Evolutionary conservation across 2,113 vertebrate species (phyloP), one percentile per base, ranked within the genome.

Genomic region (Emydura subglobosa): DNA sequence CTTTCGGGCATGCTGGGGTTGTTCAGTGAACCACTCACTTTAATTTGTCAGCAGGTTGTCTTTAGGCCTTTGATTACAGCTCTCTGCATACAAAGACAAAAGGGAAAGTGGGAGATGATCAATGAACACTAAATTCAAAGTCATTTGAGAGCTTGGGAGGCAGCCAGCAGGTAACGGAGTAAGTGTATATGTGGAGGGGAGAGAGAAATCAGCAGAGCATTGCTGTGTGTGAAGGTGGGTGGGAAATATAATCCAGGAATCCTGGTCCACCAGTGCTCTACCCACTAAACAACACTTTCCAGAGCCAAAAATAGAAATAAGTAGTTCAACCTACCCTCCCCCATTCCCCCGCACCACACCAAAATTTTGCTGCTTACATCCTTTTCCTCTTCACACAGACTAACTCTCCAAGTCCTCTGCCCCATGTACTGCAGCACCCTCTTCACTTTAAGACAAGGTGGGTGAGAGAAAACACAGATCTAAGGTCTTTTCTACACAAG

Each of bases 241-340:
- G 85, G 34, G 82, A 89, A 87, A 85, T 22, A 65, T 1, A 83
- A 81, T 81, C 54, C 27, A 3, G 7, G 85, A 86, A 4, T 90
- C 10, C 17, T 9, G 44, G 31, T 4, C 25, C n/a, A 1, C 22
- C 4, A 10, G n/a, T 72, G n/a, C 4, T 7, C 50, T 68, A 21
- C 34, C 0, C 1, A 21, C 50, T 72, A 61, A 82, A 25, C 0
- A 1, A 53, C 13, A 82, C 29, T n/a, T 65, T 47, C 55, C 74
- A 74, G 65, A 87, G 47, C 39, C 29, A 86, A 42, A 14, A 42
- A 82, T 29, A 29, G 54, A 79, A 92, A 55, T 0, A 7, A 86
- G 51, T 11, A 8, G 82, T 31, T 61, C 57, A 14, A 11, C 11
- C 29, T 61, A 51, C 27, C 53, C 54, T 2, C 11, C 50, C 39